Conservation (phyloP, 2,888 invertebrate genomes). For the Barypeithes pellucidus region DNA sequence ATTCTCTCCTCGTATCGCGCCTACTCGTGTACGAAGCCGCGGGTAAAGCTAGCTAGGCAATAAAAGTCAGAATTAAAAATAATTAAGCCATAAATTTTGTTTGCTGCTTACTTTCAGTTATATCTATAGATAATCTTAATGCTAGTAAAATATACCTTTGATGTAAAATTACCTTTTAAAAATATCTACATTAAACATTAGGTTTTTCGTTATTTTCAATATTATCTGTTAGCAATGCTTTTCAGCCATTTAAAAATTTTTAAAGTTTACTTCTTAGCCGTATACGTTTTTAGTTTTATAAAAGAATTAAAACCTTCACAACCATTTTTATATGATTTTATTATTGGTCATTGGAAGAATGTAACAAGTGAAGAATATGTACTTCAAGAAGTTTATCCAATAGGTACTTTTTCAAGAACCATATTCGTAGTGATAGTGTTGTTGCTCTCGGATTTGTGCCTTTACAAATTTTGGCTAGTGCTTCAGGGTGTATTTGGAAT, state of each 20-base stretch:
- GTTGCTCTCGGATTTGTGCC: not conserved
- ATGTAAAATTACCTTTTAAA: not conserved
- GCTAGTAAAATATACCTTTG: not conserved
- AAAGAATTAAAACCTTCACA: constrained; percentile 16
- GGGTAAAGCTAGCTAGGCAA: not conserved
- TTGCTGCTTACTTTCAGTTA: constrained; percentile 13
- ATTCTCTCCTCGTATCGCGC: too few relatives aligned
- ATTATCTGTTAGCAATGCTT: not conserved
- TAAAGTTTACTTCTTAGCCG: constrained; percentile 20
- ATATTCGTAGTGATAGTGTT: constrained; percentile 4
- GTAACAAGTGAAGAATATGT: constrained; percentile 11
- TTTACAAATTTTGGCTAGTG: constrained; percentile 14
- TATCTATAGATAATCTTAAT: constrained; percentile 5
- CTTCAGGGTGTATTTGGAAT: constrained; percentile 1
- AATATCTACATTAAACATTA: not conserved
- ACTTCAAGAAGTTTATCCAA: constrained; percentile 20
- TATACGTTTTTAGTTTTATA: constrained; percentile 28
- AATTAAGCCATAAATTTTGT: constrained; percentile 18
- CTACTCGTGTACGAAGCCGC: too few relatives aligned
- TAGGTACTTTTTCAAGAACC: constrained; percentile 7
- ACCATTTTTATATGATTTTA: constrained; percentile 17
- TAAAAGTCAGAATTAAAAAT: constrained; percentile 7
- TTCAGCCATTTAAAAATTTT: not conserved
- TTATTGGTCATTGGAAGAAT: not conserved
- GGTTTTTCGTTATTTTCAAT: not conserved